These are phyloP conservation scores for Stichodactyla helianthus DNA, from an alignment of 64 coral and sea anemone genomes.

Conservation along the genomic window DNA sequence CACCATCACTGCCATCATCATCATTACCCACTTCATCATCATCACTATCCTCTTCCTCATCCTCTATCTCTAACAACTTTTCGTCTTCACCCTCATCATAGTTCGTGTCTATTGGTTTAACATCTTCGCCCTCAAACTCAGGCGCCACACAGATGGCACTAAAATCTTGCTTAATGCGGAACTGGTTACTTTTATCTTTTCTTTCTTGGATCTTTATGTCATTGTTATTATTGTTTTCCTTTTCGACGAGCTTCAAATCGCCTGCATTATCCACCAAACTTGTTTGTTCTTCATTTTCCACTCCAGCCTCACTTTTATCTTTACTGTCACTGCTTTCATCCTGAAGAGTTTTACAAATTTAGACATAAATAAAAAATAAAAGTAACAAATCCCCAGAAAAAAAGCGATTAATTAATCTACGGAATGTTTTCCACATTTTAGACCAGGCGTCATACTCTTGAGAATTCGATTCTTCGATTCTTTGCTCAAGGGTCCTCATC, in stretches of 20 bases:
- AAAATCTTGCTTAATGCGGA: slow-evolving; percentile 86
- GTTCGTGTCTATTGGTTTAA: slow-evolving; percentile 50
- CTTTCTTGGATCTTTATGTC: background rate
- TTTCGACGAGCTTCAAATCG: background rate
- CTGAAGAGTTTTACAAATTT: background rate
- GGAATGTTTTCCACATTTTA: too few relatives aligned
- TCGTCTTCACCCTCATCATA: slow-evolving; percentile 16
- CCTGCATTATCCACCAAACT: background rate
- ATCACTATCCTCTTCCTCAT: background rate
- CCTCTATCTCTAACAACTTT: background rate
- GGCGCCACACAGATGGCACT: slow-evolving; percentile 57
- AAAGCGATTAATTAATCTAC: too few relatives aligned
- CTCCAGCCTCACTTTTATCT: background rate
- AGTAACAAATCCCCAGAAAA: too few relatives aligned
- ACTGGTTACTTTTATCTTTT: background rate
- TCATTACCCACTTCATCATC: background rate
- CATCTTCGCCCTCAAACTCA: slow-evolving; percentile 89
- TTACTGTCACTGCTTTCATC: background rate
- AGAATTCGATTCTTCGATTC: too few relatives aligned
- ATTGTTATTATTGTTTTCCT: slow-evolving; percentile 5
- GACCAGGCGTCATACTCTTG: too few relatives aligned
- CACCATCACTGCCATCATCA: background rate
- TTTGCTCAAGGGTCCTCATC: too few relatives aligned
- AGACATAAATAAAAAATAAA: too few relatives aligned
- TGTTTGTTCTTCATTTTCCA: background rate